Base-by-base conservation (phyloP, 2,888 invertebrate genomes). In the Aelia acuminata region DNA sequence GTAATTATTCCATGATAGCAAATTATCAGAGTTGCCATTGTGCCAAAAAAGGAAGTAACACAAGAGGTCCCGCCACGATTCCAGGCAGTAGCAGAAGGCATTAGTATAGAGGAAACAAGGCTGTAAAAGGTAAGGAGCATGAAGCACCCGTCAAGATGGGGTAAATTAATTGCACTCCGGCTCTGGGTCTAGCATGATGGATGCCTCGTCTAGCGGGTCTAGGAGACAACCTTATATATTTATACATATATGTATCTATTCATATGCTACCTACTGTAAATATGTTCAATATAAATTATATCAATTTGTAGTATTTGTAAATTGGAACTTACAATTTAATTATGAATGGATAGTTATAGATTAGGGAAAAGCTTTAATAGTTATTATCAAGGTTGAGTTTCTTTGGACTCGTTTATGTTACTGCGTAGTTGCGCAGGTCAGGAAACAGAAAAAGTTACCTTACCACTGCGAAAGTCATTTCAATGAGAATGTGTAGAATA, bases 1-100 rank as follows among this genome's bases (percentile, higher is more conserved):
- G 75, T 80, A 80, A 47, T 80, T 80, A 80, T 80, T 80, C 80
- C 80, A 47, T 43, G 43, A 80, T 43, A 80, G 43, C 43, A 43
- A 80, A 80, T 47, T 43, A 80, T 80, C 80, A 10, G 39, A 80
- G 43, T 43, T 80, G 43, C 80, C 80, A 80, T 80, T 80, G 80
- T 80, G 11, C 80, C 80, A 43, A 43, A 43, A 80, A 80, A 80
- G 80, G 80, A 80, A 80, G 80, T 22, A 43, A 80, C 43, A 43
- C n/a, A 39, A 47, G 43, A 80, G 5, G 43, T 75, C 10, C n/a
- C n/a, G 80, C 43, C 80, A 80, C 80, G 80, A 80, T 43, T 43
- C 22, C 15, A 20, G 80, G 80, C 63, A 70, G 63, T 70, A 70
- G 63, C 63, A 0, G 63, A 70, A 20, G 18, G 31, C 63, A 70